Base-by-base conservation (phyloP, 2,113 vertebrate genomes). In the Leptobrachium leishanense region DNA sequence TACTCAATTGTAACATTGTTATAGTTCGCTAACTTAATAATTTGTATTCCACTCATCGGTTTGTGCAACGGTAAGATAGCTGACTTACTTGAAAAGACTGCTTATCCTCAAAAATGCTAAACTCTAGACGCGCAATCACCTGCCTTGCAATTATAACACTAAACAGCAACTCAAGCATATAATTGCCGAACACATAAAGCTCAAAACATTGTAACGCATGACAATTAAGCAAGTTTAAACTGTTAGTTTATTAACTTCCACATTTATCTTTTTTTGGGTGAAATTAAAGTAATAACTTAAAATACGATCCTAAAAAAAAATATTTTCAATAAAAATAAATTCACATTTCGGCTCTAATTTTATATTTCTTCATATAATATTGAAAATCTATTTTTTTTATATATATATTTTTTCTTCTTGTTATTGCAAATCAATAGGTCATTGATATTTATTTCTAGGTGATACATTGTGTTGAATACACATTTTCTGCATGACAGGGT, bases 1-100 rank as follows among this genome's bases (percentile, higher is more conserved):
- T 54, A 43, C 57, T 81, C 72, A 57, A 59, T 81, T 40, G 71
- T 74, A 81, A 81, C 71, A 68, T 39, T 46, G 65, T 74, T 81
- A 68, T 68, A 81, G 55, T 72, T 46, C 68, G 57, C 72, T 66
- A 68, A 63, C 43, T 62, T 39, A 46, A 74, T 11, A 9, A 59
- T 8, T 74, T 68, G 75, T 82, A 74, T 73, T 83, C 54, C 72
- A 46, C 46, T 31, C 72, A 64, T 15, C 53, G 39, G 70, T 39
- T 1, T 2, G 75, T 20, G 2, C n/a, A 70, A 13, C 0, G 2
- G 67, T 69, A 76, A 79, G 43, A 1, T 66, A 42, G 13, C 20
- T 8, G 0, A 6, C 57, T 74, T 50, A 3, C 5, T 67, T 43
- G 75, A 55, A 53, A 81, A 8, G 4, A 9, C 12, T 13, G 3